Base-by-base conservation (phyloP, 2,797 vertebrate species). In the Melanotaenia maccullochi region DNA sequence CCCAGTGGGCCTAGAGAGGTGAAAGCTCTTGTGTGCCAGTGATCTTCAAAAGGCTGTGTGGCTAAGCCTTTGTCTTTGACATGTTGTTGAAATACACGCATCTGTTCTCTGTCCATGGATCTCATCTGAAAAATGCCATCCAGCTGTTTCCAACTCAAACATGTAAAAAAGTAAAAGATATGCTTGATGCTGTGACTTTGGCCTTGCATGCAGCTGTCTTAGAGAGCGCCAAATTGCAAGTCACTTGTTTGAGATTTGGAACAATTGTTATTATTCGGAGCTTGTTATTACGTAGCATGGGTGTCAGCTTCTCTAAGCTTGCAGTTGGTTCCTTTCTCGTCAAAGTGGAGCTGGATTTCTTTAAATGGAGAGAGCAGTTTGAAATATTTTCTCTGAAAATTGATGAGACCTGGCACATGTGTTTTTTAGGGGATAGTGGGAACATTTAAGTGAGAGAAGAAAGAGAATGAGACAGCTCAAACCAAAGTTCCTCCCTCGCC, bases 331-430 rank as follows among this genome's bases (percentile, higher is more conserved):
- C 80, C 81, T 86, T 85, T 85, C 75, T 77, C 65, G 83, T 89
- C 79, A 88, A 93, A 94, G 89, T 83, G 89, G 40, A 42, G 40
- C 90, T 95, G 93, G 93, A 93, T 90, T 93, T 90, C 82, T 94
- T 96, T 90, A 96, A 96, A 96, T 95, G 95, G 96, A 97, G 96
- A 97, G 96, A 97, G 96, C 96, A 96, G 95, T 95, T 95, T 95
- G 95, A 96, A 95, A 49, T 16, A 94, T 93, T 93, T 93, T 95
- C 94, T 94, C 94, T 94, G 93, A 95, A 96, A 98, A 97, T 98
- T 97, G 94, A 96, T 95, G 95, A 97, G 96, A 97, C 97, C 97
- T 99, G 97, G 97, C 97, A 99, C 98, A 97, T 97, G 95, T 91
- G 89, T 93, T 87, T 91, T 42, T 42, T 42, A 16, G 91, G 90